These are phyloP conservation scores for Dendrolimus punctatus DNA, from an alignment of 1,140 invertebrate species.

Conservation along the genomic window DNA sequence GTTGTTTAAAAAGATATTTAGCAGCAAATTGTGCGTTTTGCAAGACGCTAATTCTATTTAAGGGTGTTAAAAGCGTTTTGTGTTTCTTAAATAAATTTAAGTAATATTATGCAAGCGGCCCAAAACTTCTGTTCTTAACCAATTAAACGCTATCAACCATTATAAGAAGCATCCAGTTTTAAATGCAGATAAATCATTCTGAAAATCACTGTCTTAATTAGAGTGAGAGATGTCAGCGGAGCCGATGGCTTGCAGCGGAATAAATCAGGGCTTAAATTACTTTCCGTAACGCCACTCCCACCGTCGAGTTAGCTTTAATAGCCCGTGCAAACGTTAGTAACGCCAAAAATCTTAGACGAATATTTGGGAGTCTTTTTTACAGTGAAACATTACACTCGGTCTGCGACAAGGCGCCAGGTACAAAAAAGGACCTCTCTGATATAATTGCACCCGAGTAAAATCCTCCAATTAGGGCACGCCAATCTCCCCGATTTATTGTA, in stretches of 20 bases:
- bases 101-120: neutral
- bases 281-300: conserved; percentile 60
- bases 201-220: conserved; percentile 57
- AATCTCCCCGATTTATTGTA: conserved; percentile 14
- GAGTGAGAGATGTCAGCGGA: conserved; percentile 48
- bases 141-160: conserved; percentile 23
- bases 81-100: too few species aligned
- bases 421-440: conserved; percentile 20
- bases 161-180: conserved; percentile 24
- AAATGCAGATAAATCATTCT: conserved; percentile 45
- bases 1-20: too few species aligned
- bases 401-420: conserved; percentile 36
- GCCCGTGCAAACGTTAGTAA: conserved; percentile 46
- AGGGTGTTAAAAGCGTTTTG: too few species aligned
- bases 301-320: conserved; percentile 56
- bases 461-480: conserved; percentile 21
- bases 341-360: conserved; percentile 40
- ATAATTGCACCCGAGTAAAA: conserved; percentile 24
- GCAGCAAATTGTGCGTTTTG: too few species aligned
- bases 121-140: conserved; percentile 23
- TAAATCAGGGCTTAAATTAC: conserved; percentile 64
- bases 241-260: conserved; percentile 31
- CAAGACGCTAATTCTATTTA: too few species aligned
- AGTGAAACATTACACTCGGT: conserved; percentile 39
- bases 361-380: conserved; percentile 52